Percentiles rank a stretch among this genome's conserved stretches.
phyloP scores from a whole-genome alignment of 2,888 invertebrate species.

The Ethmia dodecea region DNA sequence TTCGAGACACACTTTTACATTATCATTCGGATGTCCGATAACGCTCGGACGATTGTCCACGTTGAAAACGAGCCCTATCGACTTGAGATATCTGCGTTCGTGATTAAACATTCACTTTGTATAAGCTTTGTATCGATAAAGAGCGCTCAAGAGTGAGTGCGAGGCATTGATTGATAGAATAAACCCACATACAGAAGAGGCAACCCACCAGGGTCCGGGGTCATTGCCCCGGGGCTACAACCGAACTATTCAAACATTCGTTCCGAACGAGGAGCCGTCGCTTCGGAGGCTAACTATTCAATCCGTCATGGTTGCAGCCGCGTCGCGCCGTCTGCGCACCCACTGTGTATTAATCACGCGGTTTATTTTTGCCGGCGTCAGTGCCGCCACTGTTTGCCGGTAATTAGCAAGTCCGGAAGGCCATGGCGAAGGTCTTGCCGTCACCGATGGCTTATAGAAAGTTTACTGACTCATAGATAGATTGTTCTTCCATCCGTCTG shows the following conservation, averaged over 20 bases:
- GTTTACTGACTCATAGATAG: no score
- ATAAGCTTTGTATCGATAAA: neutral
- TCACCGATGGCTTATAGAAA: constrained; percentile 30
- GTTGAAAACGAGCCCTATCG: neutral
- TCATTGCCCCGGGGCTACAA: constrained; percentile 43
- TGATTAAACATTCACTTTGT: neutral
- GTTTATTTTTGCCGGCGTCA: constrained; percentile 50
- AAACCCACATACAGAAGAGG: neutral
- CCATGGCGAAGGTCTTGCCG: constrained; percentile 53
- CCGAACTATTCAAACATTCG: constrained; percentile 35
- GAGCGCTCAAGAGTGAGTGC: constrained; percentile 4
- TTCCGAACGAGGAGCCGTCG: constrained; percentile 22
- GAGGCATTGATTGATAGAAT: constrained; percentile 14
- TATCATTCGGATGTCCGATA: constrained; percentile 9
- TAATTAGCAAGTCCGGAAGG: constrained; percentile 55
- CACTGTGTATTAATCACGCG: constrained; percentile 34
- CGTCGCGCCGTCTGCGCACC: constrained; percentile 55
- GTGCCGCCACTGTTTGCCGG: constrained; percentile 27
- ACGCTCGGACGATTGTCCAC: constrained; percentile 1
- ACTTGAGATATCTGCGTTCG: constrained; percentile 1
- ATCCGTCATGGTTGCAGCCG: constrained; percentile 48
- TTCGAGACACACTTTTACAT: no score
- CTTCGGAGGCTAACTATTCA: constrained; percentile 32
- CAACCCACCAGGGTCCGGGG: constrained; percentile 36
- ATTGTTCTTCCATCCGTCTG: no score